Evolutionary conservation across 2,797 vertebrate species (phyloP).

Genomic region (Pangasius larnaudii): DNA sequence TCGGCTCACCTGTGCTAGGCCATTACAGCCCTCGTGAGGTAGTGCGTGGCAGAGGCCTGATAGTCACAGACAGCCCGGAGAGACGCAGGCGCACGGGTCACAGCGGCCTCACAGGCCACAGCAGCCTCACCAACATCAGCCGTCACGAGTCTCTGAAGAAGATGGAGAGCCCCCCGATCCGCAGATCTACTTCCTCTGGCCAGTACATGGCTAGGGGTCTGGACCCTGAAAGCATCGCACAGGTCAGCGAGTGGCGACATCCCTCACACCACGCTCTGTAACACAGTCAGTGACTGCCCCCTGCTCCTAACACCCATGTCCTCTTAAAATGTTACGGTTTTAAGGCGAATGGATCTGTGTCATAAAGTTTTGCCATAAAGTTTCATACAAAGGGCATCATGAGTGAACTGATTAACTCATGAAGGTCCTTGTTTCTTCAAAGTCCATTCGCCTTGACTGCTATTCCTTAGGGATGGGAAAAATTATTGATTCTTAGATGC

Average conservation of each 20-base stretch:
- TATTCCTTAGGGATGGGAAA: not conserved
- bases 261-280: conserved; percentile 77
- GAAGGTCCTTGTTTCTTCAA: not conserved
- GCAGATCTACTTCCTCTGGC: conserved; percentile 95
- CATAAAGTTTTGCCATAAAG: not conserved
- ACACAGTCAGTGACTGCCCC: conserved; percentile 72
- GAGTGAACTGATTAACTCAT: not conserved
- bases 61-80: conserved; percentile 89
- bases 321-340: not conserved
- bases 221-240: conserved; percentile 98
- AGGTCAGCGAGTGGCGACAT: conserved; percentile 85
- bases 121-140: conserved; percentile 93
- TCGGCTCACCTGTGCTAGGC: conserved; percentile 83
- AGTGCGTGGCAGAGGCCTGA: conserved; percentile 82
- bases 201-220: conserved; percentile 92
- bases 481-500: not conserved
- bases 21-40: conserved; percentile 89
- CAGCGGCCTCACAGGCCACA: conserved; percentile 89
- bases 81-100: conserved; percentile 86
- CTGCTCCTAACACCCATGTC: conserved; percentile 62
- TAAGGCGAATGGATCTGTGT: not conserved
- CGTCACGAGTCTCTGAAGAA: conserved; percentile 95
- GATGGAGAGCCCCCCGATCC: conserved; percentile 93
- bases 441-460: not conserved
- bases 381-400: not conserved